Evolutionary conservation across 35 echinoderm and acorn worm genomes (phyloP), one percentile per base, ranked within the genome.

Genomic region (Apostichopus californicus): DNA sequence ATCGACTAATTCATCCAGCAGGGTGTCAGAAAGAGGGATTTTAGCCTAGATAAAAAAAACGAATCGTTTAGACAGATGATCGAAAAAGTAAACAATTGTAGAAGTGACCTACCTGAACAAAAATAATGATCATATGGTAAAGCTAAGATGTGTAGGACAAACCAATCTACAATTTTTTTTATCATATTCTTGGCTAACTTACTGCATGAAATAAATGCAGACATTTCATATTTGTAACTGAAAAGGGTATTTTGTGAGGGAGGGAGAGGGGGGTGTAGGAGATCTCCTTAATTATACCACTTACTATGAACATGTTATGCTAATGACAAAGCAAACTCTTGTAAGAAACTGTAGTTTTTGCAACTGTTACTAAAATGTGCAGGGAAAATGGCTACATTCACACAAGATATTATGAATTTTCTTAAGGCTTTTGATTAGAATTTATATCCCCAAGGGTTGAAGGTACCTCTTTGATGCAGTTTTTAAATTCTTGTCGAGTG

Each of bases 401-500:
- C 26, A 28, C 26, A 28, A 28, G 26, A 28, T 28, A 28, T 28
- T 28, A 28, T 28, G 26, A 78, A 46, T 78, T 78, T 17, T 9
- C n/a, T 78, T 0, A 78, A 46, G 1, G 7, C 17, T 3, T 78
- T 17, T 17, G 28, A 46, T 17, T 5, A 17, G 34, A 22, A 9
- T 78, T 46, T 78, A 46, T 46, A 46, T 46, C 3, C 34, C 34
- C 34, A 46, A 46, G 34, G 77, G 8, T 8, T 8, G 8, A 78
- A 78, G 8, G 17, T 73, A 99, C 97, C 95, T 99, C 97, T 87
- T 96, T 95, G 17, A 99, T 95, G 83, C 91, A 93, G 53, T 94
- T 80, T 84, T 78, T 91, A 66, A 99, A 96, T 73, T 99, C 97
- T 5, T 91, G 89, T 18, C 90, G 93, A 9, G 90, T 93, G 57